Evolutionary conservation across 2,113 vertebrate genomes (phyloP), one percentile per base, ranked within the genome.

Genomic region (Diphyllodes magnificus): DNA sequence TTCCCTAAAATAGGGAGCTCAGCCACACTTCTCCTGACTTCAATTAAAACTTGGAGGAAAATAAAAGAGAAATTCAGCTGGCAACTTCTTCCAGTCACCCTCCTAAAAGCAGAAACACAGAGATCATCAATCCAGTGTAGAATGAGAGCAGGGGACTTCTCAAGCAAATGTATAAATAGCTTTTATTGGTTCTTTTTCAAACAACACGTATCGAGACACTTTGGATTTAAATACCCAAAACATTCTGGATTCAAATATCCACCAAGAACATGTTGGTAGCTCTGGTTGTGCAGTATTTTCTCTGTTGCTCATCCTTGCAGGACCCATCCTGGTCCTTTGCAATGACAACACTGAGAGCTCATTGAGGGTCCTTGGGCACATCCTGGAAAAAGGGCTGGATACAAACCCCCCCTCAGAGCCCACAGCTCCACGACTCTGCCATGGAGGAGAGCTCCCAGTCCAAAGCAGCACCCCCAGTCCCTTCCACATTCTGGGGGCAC

Each of bases 31-130:
- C 96, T 80, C 81, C 96, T 97, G 87, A 31, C 90, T 97, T 83
- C 85, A 79, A 93, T 97, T 95, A 97, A 94, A 94, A 54, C 70
- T 95, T 97, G 96, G 97, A 96, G 72, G 69, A n/a, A 76, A 93
- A 96, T 96, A 35, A 97, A 97, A 97, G 94, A 40, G 83, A 77
- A 93, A 90, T 66, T 86, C 86, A 75, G 78, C 71, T 92, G 90
- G 80, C 86, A 89, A 11, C 54, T 66, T 57, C 47, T 64, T 85
- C 75, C 56, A 66, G 90, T 60, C 86, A 64, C 68, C 69, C 63
- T 92, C 75, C 82, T 90, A 71, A 73, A 88, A 90, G 95, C 71
- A 72, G 93, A 75, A 83, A 89, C 63, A 60, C 42, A 78, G 78
- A 90, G 88, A 85, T 54, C 68, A 86, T 93, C 86, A 53, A 61